Base-by-base conservation (phyloP, 2,888 invertebrate species). In the Ypsolopha scabrella region DNA sequence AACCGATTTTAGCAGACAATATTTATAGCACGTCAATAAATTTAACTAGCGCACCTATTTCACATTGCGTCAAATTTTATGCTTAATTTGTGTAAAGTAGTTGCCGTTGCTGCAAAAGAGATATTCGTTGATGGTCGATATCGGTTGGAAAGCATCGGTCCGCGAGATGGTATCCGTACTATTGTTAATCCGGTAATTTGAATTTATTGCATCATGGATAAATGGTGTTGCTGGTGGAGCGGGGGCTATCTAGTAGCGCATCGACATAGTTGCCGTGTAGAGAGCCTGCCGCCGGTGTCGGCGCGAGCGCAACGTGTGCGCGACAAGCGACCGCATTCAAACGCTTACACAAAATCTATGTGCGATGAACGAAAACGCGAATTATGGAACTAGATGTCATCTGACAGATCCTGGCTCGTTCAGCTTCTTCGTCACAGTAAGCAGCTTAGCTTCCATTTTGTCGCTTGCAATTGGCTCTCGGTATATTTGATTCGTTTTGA, bases 171-270 rank as follows among this genome's bases (percentile, higher is more conserved):
- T 82, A 87, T 86, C 86, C 80, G 58, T 69, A 74, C 76, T 83
- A 85, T 85, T 85, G 85, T 86, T 83, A 83, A 86, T 86, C 81
- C 85, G 67, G 85, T 87, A 87, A 87, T 87, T 87, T 86, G 86
- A 87, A 87, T 87, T 87, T 87, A 87, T 87, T 85, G 82, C 85
- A 70, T 69, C 75, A 74, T 80, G 82, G 78, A 82, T 82, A 83
- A 83, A 85, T 81, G 79, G 82, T 80, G 68, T 68, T 68, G 72
- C 62, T 63, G 58, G 59, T 64, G 62, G 67, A 69, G 70, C 68
- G 66, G 61, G 53, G 74, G 79, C 77, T 83, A 82, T 83, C 82
- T 67, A 65, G 64, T 59, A 63, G 70, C 79, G 72, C 68, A 83
- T 81, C 83, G 79, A 75, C 69, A 72, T 66, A 69, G 70, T 60